A percentile compares a stretch with the other conserved stretches of the same genome.
Evolutionary conservation across 2,113 vertebrate species (phyloP).

Genomic region (Pteruthius melanotis): DNA sequence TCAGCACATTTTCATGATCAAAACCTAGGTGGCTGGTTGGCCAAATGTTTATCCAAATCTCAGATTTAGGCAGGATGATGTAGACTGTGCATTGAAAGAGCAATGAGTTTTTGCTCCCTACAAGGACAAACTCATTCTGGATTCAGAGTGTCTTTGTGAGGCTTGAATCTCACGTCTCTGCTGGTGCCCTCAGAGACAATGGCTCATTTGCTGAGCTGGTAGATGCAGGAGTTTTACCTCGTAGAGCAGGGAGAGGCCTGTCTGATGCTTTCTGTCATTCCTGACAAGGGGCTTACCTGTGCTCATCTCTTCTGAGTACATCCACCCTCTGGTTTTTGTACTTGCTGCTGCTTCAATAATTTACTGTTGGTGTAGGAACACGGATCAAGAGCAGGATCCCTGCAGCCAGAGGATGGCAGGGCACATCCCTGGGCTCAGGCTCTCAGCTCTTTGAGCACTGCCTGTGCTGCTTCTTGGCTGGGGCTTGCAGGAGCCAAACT

Average conservation of each 20-base stretch:
- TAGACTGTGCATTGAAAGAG: not conserved
- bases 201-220: not conserved
- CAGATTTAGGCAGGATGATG: not conserved
- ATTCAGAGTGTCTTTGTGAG: not conserved
- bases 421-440: not conserved
- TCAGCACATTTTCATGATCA: not conserved
- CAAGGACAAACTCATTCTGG: not conserved
- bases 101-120: not conserved
- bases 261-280: not conserved
- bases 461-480: accelerated
- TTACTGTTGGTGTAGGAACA: not conserved
- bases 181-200: not conserved
- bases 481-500: not conserved
- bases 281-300: not conserved
- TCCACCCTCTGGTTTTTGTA: not conserved
- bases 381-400: not conserved
- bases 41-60: not conserved
- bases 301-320: not conserved
- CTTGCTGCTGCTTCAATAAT: not conserved
- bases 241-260: not conserved
- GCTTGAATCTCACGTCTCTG: not conserved
- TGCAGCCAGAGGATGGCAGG: not conserved
- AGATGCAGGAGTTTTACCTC: not conserved
- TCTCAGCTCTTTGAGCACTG: not conserved
- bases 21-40: not conserved